A percentile compares a stretch with the other conserved stretches of the same genome.
Conservation (phyloP, 1,140 invertebrate species). For the Steinernema feltiae region DNA sequence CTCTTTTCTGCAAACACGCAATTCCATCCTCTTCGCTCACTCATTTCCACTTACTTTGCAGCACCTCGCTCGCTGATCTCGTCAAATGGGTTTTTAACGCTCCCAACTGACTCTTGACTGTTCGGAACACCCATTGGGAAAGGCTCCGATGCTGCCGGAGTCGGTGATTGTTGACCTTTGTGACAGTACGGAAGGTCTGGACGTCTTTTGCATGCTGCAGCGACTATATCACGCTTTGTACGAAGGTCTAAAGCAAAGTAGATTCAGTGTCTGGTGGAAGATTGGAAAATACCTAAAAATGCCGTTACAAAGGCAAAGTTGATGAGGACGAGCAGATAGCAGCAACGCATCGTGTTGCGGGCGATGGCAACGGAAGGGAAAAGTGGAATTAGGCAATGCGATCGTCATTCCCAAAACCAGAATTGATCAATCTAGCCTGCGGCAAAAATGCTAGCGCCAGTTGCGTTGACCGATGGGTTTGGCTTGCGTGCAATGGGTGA, state of each 20-base stretch:
- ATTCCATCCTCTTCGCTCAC: too few species aligned
- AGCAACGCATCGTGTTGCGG: background rate
- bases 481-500: background rate
- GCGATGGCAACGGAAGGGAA: background rate
- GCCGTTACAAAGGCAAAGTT: background rate
- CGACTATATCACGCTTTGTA: background rate
- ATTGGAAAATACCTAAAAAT: background rate
- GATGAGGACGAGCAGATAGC: background rate
- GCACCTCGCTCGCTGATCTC: background rate
- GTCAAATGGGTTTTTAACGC: background rate
- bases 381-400: conserved; percentile 1
- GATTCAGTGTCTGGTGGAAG: background rate
- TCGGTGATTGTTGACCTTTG: background rate
- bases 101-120: background rate
- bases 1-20: background rate
- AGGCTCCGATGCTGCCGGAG: background rate
- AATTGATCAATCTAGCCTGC: conserved; percentile 1
- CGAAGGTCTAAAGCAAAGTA: background rate
- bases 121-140: background rate
- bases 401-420: conserved; percentile 9
- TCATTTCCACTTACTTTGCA: background rate
- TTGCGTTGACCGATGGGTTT: conserved; percentile 4
- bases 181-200: background rate
- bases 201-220: background rate
- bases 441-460: background rate